A percentile compares a stretch with the other conserved stretches of the same genome.
phyloP scores from a whole-genome alignment of 2,797 vertebrate species.

The Scarus forsteni region DNA sequence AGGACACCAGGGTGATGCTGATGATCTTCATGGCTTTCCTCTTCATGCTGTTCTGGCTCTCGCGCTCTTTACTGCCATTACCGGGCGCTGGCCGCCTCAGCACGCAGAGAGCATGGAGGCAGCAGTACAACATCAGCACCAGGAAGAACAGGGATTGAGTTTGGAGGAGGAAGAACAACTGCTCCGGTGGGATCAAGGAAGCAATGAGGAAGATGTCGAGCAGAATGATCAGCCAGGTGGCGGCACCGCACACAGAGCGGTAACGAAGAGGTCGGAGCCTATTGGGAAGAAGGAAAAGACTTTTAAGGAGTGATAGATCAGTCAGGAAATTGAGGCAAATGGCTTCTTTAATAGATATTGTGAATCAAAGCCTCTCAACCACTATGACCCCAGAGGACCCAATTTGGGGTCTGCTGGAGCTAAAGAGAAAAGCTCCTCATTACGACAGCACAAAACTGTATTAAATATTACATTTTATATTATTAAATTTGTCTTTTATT shows the following conservation, averaged over 20 bases:
- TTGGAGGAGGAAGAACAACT: neutral
- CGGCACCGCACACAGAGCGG: neutral
- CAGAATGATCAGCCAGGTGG: constrained; percentile 28
- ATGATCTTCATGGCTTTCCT: constrained; percentile 41
- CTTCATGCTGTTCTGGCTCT: constrained; percentile 1
- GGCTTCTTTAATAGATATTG: too few relatives aligned
- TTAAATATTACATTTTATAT: too few relatives aligned
- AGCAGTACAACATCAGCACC: constrained; percentile 12
- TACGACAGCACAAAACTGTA: too few relatives aligned
- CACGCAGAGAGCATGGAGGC: constrained; percentile 10
- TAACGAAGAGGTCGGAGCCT: constrained; percentile 27
- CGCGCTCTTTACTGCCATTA: neutral
- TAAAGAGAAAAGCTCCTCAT: too few relatives aligned
- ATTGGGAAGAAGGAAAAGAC: neutral
- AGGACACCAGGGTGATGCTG: constrained; percentile 11
- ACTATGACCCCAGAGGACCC: too few relatives aligned
- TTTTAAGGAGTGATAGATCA: neutral
- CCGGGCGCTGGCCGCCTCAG: constrained; percentile 27
- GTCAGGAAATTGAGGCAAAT: neutral
- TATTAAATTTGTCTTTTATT: too few relatives aligned
- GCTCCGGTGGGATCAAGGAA: fast-evolving
- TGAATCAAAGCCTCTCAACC: too few relatives aligned
- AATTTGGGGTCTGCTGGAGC: too few relatives aligned
- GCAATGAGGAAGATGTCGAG: neutral
- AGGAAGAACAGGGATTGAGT: constrained; percentile 8